Conservation (phyloP, 2,888 invertebrate species). For the Brenthis hecate region DNA sequence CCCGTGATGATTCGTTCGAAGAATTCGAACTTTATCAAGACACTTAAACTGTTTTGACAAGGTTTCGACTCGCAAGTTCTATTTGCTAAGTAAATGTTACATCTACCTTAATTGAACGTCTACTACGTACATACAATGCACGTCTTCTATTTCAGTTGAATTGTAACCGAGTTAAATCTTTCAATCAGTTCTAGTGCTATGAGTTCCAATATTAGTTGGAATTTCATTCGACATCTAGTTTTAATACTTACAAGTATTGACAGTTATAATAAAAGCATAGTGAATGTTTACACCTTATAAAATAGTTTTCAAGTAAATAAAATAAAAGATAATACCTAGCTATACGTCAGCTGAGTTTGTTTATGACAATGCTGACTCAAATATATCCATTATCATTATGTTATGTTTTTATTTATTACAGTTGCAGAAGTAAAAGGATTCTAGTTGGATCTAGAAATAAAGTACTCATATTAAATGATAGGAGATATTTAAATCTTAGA, state of each 20-base stretch:
- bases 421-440: no score
- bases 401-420: no score
- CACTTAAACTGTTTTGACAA: background rate
- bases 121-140: background rate
- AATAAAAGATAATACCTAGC: no score
- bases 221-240: background rate
- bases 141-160: constrained; percentile 2
- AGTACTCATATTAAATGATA: no score
- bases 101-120: constrained; percentile 1
- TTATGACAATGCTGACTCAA: no score
- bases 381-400: no score
- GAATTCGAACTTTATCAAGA: no score
- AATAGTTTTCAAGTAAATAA: background rate
- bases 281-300: background rate
- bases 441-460: no score
- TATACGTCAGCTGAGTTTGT: no score
- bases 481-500: no score
- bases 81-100: constrained; percentile 10
- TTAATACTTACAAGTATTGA: background rate
- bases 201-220: background rate
- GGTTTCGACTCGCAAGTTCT: constrained; percentile 6
- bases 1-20: no score
- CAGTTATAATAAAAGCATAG: background rate
- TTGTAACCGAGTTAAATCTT: constrained; percentile 16
- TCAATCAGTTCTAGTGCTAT: constrained; percentile 10